A percentile compares a stretch with the other conserved stretches of the same genome.
Conservation (phyloP, 1,140 invertebrate species). For the Epicauta chinensis region DNA sequence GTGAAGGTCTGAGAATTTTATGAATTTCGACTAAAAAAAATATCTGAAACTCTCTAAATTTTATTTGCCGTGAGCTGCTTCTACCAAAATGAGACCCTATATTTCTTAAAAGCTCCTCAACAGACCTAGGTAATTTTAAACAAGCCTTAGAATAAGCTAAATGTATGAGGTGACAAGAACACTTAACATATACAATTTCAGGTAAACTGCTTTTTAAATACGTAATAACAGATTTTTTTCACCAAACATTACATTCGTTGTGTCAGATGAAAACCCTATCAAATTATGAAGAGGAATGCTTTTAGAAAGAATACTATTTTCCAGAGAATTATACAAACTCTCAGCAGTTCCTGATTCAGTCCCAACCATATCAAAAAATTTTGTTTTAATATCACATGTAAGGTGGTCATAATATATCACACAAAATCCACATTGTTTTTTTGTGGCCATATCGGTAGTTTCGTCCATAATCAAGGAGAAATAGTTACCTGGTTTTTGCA, state of each 20-base stretch:
- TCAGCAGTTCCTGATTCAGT: conserved; percentile 14
- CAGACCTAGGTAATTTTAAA: conserved; percentile 10
- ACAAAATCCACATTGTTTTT: conserved; percentile 16
- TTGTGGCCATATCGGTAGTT: conserved; percentile 11
- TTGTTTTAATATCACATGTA: conserved; percentile 2
- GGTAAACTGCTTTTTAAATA: conserved; percentile 9
- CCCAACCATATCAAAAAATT: conserved; percentile 28
- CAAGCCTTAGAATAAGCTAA: conserved; percentile 12
- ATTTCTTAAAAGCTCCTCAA: conserved; percentile 25
- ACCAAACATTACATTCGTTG: conserved; percentile 38
- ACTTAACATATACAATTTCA: conserved; percentile 10
- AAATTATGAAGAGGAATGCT: conserved; percentile 32
- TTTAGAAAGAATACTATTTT: conserved; percentile 17
- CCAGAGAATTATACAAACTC: conserved; percentile 19
- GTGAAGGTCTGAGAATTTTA: conserved; percentile 35
- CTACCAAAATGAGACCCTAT: conserved; percentile 37
- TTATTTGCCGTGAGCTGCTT: conserved; percentile 30
- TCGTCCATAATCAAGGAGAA: conserved; percentile 21
- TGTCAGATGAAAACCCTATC: conserved; percentile 38
- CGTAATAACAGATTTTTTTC: conserved; percentile 31
- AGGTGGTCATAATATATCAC: conserved; percentile 26
- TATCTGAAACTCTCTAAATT: conserved; percentile 37
- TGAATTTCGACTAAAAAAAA: conserved; percentile 27
- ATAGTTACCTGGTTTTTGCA: conserved; percentile 4
- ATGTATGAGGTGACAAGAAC: conserved; percentile 19